Evolutionary conservation across 1,140 invertebrate species (phyloP).

Genomic region (Drosophila sturtevanti): DNA sequence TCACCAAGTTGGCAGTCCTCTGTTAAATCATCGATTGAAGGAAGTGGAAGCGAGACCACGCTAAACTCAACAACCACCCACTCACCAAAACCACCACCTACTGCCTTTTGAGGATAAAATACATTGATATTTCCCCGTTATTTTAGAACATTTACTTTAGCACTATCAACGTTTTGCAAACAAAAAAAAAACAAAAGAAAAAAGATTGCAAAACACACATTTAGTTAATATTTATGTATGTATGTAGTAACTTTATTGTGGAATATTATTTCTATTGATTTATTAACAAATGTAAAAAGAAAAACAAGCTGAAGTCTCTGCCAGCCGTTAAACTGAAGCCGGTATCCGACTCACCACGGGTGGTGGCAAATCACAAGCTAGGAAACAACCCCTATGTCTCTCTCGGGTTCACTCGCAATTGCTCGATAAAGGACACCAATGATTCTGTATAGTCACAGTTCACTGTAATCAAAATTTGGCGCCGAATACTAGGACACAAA

Average conservation of each 20-base stretch:
- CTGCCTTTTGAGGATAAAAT: background rate
- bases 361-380: slow-evolving; percentile 9
- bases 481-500: slow-evolving; percentile 10
- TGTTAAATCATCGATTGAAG: slow-evolving; percentile 68
- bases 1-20: slow-evolving; percentile 47
- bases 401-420: background rate
- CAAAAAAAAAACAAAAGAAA: background rate
- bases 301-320: background rate
- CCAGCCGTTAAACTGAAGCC: background rate
- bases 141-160: too few relatives aligned
- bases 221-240: background rate
- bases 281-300: background rate
- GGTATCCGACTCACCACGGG: background rate
- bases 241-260: background rate
- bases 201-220: background rate
- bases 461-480: slow-evolving; percentile 48
- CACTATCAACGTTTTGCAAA: background rate
- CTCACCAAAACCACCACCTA: background rate
- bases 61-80: background rate
- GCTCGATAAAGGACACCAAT: background rate
- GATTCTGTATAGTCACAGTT: slow-evolving; percentile 4
- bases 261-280: background rate
- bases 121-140: background rate
- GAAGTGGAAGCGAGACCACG: slow-evolving; percentile 35
- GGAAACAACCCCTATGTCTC: slow-evolving; percentile 12